Conservation (phyloP, 2,797 vertebrate species). For the Rhinogobio ventralis region DNA sequence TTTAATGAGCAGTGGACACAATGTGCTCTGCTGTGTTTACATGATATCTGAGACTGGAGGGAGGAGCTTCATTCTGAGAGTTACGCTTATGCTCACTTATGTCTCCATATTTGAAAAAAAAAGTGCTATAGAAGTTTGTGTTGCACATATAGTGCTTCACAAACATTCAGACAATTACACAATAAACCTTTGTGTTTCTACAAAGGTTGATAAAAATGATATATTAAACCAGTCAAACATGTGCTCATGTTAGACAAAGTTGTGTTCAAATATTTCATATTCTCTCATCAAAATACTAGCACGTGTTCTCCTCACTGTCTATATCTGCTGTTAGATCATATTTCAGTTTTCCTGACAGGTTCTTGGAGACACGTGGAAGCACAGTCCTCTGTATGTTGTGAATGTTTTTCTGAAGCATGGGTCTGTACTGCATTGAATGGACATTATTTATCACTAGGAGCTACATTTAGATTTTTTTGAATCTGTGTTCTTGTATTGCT, state of each 20-base stretch:
- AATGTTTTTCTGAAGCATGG: conserved; percentile 11
- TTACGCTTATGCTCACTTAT: neutral
- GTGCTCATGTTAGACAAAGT: neutral
- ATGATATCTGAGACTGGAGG: conserved; percentile 47
- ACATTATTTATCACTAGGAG: neutral
- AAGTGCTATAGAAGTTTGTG: neutral
- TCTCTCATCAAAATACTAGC: neutral
- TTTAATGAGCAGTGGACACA: conserved; percentile 39
- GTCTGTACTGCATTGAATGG: neutral
- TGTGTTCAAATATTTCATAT: neutral
- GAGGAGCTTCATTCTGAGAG: neutral
- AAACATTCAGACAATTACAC: neutral
- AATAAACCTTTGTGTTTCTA: neutral
- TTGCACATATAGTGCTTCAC: neutral
- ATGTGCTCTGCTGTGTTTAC: conserved; percentile 56
- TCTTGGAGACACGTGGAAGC: neutral
- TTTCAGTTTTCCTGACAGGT: conserved; percentile 1
- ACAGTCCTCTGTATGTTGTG: neutral
- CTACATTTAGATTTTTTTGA: too few relatives aligned
- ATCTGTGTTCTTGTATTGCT: too few relatives aligned
- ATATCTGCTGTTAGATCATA: neutral
- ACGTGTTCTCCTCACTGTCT: neutral
- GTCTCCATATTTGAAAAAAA: neutral
- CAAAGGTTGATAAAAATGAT: neutral
- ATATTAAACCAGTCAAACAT: neutral